A percentile compares a stretch with the other conserved stretches of the same genome.
These are phyloP conservation scores for Venusia cambrica DNA, from an alignment of 2,888 invertebrate species.

Conservation along the genomic window DNA sequence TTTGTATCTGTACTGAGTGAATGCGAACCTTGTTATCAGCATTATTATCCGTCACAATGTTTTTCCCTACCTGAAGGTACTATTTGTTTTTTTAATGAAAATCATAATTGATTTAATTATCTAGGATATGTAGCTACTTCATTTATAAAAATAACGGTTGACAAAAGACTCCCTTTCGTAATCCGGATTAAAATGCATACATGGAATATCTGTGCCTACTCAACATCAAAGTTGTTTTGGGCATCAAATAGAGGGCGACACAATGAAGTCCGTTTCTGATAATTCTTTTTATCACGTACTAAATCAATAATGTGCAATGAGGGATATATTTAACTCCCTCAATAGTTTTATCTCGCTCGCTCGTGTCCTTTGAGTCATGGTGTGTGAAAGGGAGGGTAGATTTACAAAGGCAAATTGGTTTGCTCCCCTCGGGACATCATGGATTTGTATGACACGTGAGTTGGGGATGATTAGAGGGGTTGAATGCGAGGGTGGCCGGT, in stretches of 20 bases:
- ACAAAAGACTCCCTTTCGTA: no score
- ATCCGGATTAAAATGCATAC: no score
- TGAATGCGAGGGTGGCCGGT: slow-evolving; percentile 28
- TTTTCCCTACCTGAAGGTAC: no score
- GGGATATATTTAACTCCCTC: slow-evolving; percentile 46
- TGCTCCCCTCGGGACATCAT: slow-evolving; percentile 55
- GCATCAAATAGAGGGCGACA: slow-evolving; percentile 1
- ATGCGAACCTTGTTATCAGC: no score
- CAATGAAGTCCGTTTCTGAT: slow-evolving; percentile 13
- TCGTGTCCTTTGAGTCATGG: slow-evolving; percentile 18
- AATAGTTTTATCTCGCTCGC: slow-evolving; percentile 17
- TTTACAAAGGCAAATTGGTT: slow-evolving; percentile 68
- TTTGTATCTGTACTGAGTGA: slow-evolving; percentile 10
- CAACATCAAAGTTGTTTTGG: no score
- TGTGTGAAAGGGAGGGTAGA: slow-evolving; percentile 40
- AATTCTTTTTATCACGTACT: slow-evolving; percentile 10
- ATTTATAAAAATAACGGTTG: no score
- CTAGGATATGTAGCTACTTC: no score
- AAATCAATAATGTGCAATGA: slow-evolving; percentile 27
- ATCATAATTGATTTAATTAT: no score
- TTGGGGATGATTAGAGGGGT: slow-evolving; percentile 50
- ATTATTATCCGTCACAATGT: no score
- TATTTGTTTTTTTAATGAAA: no score
- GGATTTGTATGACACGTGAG: slow-evolving; percentile 66
- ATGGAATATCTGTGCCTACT: no score